A percentile compares a stretch with the other conserved stretches of the same genome.
These are phyloP conservation scores for Ia io DNA, from an alignment of 2,113 vertebrate genomes.

Conservation along the genomic window DNA sequence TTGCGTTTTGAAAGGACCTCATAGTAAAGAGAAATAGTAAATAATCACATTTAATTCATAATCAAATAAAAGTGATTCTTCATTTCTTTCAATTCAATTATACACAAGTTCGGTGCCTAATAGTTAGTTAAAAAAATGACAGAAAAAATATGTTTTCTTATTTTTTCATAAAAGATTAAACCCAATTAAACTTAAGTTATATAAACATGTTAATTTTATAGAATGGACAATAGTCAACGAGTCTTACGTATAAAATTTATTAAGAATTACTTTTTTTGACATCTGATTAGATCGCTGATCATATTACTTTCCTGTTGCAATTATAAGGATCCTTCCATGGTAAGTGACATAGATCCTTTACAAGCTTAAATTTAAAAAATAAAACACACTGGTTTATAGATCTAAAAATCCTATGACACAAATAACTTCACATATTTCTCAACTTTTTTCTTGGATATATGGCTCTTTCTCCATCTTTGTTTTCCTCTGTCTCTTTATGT, in stretches of 20 bases:
- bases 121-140: neutral
- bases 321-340: neutral
- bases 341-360: neutral
- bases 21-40: neutral
- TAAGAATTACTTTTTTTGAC: neutral
- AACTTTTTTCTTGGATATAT: neutral
- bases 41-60: conserved; percentile 28
- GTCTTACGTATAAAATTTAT: neutral
- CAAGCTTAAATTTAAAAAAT: neutral
- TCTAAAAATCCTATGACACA: neutral
- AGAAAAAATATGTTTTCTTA: neutral
- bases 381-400: neutral
- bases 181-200: neutral
- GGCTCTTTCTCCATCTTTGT: neutral
- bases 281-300: neutral
- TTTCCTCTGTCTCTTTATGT: neutral
- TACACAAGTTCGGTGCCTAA: neutral
- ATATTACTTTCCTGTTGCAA: neutral
- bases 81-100: neutral
- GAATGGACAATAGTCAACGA: neutral
- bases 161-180: neutral
- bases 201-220: neutral
- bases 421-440: neutral
- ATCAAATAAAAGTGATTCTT: neutral
- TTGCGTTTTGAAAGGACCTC: neutral